These are phyloP conservation scores for Nyctibius bracteatus DNA, from an alignment of 2,113 vertebrate species.

Conservation along the genomic window DNA sequence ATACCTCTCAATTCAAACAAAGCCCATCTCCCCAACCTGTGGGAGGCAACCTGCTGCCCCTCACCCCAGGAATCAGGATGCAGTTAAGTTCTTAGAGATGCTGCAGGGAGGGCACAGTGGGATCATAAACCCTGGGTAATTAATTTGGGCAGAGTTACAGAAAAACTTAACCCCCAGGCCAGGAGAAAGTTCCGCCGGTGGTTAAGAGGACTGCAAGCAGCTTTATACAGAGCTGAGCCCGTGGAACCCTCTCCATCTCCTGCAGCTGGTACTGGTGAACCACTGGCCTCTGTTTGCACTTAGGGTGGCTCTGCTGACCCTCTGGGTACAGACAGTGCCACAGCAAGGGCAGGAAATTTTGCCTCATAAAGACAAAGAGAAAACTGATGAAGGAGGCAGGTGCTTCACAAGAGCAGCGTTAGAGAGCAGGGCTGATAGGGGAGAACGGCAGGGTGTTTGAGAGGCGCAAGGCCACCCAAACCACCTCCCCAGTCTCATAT, in stretches of 20 bases:
- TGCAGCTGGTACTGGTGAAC: not conserved
- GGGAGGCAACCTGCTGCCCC: not conserved
- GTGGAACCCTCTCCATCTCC: not conserved
- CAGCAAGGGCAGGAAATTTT: not conserved
- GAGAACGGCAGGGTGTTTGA: not conserved
- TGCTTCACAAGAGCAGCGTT: not conserved
- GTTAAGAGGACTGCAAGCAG: not conserved
- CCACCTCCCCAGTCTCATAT: not conserved
- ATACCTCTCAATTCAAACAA: not conserved
- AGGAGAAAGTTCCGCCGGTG: not conserved
- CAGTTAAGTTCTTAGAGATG: slow-evolving; percentile 27
- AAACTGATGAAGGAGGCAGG: not conserved
- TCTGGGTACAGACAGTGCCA: not conserved
- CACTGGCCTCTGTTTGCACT: not conserved
- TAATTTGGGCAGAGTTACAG: slow-evolving; percentile 23
- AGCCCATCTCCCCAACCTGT: not conserved
- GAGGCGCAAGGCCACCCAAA: not conserved
- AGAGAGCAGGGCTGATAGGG: not conserved
- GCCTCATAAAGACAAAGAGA: not conserved
- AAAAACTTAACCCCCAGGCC: slow-evolving; percentile 1
- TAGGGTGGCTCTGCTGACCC: not conserved
- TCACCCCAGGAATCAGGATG: not conserved
- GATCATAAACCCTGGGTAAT: not conserved
- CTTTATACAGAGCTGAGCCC: not conserved
- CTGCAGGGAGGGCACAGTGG: not conserved